phyloP scores from a whole-genome alignment of 2,113 vertebrate genomes.

The Mastomys natalensis region DNA sequence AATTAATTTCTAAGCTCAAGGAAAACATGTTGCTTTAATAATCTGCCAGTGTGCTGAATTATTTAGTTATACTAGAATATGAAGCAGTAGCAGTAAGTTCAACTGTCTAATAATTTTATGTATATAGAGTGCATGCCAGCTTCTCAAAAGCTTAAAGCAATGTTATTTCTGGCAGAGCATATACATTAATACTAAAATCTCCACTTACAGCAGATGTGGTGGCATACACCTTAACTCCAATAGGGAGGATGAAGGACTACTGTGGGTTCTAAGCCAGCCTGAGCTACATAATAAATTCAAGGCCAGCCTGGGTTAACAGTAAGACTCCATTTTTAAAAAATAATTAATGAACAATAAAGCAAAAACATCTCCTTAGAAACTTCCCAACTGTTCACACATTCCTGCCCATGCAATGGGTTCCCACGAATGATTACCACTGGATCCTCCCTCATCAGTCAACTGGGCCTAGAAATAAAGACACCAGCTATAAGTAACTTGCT shows the following conservation, averaged over 20 bases:
- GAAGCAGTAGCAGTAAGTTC: neutral
- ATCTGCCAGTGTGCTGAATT: neutral
- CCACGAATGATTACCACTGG: neutral
- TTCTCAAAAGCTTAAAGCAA: neutral
- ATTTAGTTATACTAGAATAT: slow-evolving; percentile 19
- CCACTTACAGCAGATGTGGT: neutral
- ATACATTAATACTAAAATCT: neutral
- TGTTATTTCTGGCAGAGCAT: neutral
- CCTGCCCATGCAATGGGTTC: neutral
- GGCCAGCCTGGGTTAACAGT: neutral
- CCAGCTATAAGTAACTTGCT: neutral
- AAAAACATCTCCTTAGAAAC: neutral
- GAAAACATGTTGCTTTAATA: slow-evolving; percentile 9
- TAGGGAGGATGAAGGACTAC: neutral
- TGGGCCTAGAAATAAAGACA: neutral
- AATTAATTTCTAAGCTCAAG: neutral
- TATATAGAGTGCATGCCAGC: neutral
- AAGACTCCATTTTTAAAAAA: neutral
- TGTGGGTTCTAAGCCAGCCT: neutral
- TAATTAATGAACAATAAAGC: neutral
- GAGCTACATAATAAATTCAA: neutral
- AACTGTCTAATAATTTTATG: neutral
- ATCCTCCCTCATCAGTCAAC: neutral
- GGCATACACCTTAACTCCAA: neutral
- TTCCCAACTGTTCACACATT: neutral